A percentile compares a stretch with the other conserved stretches of the same genome.
These are phyloP conservation scores for Chymomyza procnemis DNA, from an alignment of 2,888 invertebrate genomes.

Conservation along the genomic window DNA sequence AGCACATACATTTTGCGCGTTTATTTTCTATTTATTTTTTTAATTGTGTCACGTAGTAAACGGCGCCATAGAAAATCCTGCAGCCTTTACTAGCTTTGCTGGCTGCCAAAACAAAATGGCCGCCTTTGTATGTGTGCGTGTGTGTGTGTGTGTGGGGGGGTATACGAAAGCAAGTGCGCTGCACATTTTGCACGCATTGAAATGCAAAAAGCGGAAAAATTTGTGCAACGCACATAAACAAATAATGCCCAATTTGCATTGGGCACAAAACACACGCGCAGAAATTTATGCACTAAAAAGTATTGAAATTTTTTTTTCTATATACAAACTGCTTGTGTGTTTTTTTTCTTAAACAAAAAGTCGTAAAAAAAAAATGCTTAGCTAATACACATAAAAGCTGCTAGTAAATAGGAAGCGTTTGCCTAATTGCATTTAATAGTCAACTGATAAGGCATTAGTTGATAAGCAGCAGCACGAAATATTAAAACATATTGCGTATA, in stretches of 20 bases:
- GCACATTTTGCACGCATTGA: constrained; percentile 51
- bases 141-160: constrained; percentile 22
- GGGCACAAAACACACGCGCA: constrained; percentile 40
- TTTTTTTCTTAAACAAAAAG: constrained; percentile 4
- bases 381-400: constrained; percentile 1
- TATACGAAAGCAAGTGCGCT: not conserved
- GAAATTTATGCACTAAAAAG: constrained; percentile 49
- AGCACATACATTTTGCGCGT: not conserved
- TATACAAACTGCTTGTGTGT: not conserved
- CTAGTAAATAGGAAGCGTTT: constrained; percentile 61
- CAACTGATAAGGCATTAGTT: not conserved
- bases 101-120: constrained; percentile 28
- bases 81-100: constrained; percentile 52
- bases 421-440: constrained; percentile 3
- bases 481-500: not conserved
- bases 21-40: constrained; percentile 67
- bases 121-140: constrained; percentile 13
- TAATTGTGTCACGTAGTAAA: constrained; percentile 73
- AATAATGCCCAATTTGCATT: constrained; percentile 71
- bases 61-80: constrained; percentile 59
- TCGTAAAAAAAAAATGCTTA: not conserved
- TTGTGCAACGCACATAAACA: constrained; percentile 64
- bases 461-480: not conserved
- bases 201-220: constrained; percentile 70
- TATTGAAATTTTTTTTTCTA: not conserved